These are phyloP conservation scores for Sarcophaga peregrina DNA, from an alignment of 1,140 invertebrate genomes.

Conservation along the genomic window DNA sequence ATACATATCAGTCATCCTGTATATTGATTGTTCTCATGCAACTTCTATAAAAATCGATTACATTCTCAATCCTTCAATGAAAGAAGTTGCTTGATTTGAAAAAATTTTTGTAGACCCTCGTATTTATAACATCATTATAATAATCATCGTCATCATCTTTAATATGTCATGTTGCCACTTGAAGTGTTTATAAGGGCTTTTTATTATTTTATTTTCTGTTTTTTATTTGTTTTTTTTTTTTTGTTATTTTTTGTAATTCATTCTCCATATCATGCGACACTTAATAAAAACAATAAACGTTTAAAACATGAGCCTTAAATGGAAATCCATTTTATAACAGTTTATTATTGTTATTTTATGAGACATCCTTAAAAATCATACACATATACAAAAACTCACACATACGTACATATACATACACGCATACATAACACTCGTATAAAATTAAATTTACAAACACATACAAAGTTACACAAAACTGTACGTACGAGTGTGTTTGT, in stretches of 20 bases:
- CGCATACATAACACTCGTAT: too few species aligned
- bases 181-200: constrained; percentile 47
- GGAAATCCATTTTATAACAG: constrained; percentile 62
- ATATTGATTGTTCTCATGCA: too few species aligned
- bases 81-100: too few species aligned
- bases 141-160: neutral
- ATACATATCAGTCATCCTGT: too few species aligned
- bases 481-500: neutral
- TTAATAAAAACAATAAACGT: constrained; percentile 65
- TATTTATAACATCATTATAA: neutral
- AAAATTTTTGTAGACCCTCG: neutral
- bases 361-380: constrained; percentile 13
- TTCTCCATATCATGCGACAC: constrained; percentile 58
- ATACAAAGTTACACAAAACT: neutral
- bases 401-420: too few species aligned
- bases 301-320: constrained; percentile 54
- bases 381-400: neutral
- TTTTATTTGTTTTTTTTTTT: neutral
- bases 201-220: too few species aligned
- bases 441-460: neutral
- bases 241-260: constrained; percentile 2
- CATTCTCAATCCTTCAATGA: too few species aligned
- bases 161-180: constrained; percentile 64
- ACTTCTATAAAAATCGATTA: too few species aligned
- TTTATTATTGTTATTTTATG: constrained; percentile 32